These are phyloP conservation scores for Tiphia femorata DNA, from an alignment of 2,888 invertebrate species.

Conservation along the genomic window DNA sequence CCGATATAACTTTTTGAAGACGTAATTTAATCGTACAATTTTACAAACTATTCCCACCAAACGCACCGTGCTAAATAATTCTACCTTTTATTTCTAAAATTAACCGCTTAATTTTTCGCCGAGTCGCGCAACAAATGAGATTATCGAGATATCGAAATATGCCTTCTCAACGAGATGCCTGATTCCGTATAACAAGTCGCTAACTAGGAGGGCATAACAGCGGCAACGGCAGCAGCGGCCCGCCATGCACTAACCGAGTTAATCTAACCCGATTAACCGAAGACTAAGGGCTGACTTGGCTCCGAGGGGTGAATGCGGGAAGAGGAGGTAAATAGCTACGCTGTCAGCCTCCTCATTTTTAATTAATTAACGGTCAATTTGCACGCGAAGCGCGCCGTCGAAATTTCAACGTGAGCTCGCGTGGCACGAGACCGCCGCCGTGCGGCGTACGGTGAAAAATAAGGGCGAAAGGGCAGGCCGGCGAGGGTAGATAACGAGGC, in stretches of 20 bases:
- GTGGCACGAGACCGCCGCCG: slow-evolving; percentile 3
- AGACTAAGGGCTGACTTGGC: slow-evolving; percentile 62
- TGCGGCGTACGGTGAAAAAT: slow-evolving; percentile 5
- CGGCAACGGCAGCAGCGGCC: no score
- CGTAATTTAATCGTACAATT: no score
- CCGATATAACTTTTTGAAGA: no score
- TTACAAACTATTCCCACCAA: no score
- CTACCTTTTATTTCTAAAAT: no score
- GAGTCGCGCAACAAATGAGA: no score
- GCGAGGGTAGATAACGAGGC: slow-evolving; percentile 10
- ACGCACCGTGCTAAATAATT: no score
- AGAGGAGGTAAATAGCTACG: slow-evolving; percentile 48
- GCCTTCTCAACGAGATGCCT: slow-evolving; percentile 27
- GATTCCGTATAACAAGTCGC: slow-evolving; percentile 53
- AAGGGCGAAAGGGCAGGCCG: not conserved
- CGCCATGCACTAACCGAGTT: slow-evolving; percentile 57
- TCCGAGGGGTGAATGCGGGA: slow-evolving; percentile 42
- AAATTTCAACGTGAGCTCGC: slow-evolving; percentile 42
- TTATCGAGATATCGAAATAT: no score
- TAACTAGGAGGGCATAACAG: slow-evolving; percentile 54
- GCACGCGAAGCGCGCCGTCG: slow-evolving; percentile 40
- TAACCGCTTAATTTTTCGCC: no score
- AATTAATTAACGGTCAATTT: slow-evolving; percentile 64
- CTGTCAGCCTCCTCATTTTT: slow-evolving; percentile 59
- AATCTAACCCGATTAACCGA: slow-evolving; percentile 64